Conservation (phyloP, 2,888 invertebrate genomes). For the Hyalella azteca region DNA sequence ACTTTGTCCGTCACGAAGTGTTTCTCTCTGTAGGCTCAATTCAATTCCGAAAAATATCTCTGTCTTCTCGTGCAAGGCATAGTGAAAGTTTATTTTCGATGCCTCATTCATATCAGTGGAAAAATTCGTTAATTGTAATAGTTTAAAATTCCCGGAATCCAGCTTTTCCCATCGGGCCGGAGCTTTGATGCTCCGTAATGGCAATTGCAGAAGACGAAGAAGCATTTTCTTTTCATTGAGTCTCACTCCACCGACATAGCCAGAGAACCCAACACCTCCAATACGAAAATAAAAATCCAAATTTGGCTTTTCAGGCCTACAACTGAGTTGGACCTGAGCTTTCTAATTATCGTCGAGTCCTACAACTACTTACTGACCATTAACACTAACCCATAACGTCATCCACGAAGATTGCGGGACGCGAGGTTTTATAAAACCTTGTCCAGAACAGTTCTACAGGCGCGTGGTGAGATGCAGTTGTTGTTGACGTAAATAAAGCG, state of each 20-base stretch:
- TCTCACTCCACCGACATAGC: background rate
- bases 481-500: background rate
- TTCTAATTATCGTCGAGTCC: background rate
- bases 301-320: background rate
- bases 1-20: background rate
- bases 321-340: background rate
- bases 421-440: background rate
- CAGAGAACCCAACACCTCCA: background rate
- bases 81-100: background rate
- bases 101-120: background rate
- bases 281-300: background rate
- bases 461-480: background rate
- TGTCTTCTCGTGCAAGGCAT: background rate
- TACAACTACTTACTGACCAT: background rate
- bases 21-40: background rate
- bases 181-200: slow-evolving; percentile 9
- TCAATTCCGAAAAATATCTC: background rate
- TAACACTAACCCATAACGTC: background rate
- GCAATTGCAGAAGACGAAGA: background rate
- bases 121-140: background rate
- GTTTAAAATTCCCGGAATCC: background rate
- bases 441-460: background rate
- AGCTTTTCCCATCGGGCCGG: background rate
- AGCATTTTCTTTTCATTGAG: slow-evolving; percentile 4
- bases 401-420: background rate